A percentile compares a stretch with the other conserved stretches of the same genome.
Evolutionary conservation across 2,113 vertebrate species (phyloP).

Genomic region (Silurus glanis): DNA sequence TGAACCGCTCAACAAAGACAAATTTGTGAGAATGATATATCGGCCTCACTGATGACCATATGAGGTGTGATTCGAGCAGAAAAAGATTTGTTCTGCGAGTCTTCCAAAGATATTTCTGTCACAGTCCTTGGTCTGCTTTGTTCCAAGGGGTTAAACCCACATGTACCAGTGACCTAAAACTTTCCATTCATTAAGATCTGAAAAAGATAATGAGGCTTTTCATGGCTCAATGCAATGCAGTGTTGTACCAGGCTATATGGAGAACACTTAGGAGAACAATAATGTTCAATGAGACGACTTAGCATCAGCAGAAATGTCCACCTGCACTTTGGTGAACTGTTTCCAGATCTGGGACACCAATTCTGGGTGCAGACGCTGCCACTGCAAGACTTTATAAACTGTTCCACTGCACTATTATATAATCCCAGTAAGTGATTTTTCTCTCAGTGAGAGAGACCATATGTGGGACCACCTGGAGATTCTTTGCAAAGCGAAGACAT

Average conservation of each 20-base stretch:
- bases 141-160: neutral
- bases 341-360: conserved; percentile 1
- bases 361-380: neutral
- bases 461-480: neutral
- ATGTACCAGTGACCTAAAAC: neutral
- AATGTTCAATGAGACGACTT: neutral
- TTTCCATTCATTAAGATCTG: neutral
- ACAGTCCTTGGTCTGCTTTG: neutral
- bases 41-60: neutral
- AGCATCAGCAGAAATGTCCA: neutral
- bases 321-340: neutral
- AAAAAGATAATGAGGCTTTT: neutral
- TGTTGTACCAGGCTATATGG: neutral
- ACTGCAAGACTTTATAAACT: neutral
- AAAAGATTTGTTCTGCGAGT: neutral
- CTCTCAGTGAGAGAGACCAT: neutral
- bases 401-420: neutral
- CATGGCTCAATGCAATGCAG: neutral
- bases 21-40: conserved; percentile 13
- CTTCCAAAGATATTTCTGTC: neutral
- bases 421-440: neutral
- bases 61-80: conserved; percentile 11
- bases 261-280: neutral
- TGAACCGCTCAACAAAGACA: conserved; percentile 6
- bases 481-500: neutral